Percentiles rank a stretch among this genome's conserved stretches.
Evolutionary conservation across 53 echinoderm and acorn worm species (phyloP).

Genomic region (Actinopyga echinites): DNA sequence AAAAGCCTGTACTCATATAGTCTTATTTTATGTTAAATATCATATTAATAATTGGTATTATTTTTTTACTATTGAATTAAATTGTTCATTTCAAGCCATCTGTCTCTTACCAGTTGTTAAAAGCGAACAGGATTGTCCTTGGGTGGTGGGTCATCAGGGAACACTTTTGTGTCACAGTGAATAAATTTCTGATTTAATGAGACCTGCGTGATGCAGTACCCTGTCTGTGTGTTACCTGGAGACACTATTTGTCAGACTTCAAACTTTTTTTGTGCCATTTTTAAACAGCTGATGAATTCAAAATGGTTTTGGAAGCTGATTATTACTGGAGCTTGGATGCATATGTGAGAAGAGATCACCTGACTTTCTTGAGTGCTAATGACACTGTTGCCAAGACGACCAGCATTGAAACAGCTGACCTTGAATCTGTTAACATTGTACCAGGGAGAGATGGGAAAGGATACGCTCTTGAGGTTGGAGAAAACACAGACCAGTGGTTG

Average conservation of each 20-base stretch:
- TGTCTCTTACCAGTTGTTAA: no score
- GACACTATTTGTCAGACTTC: not conserved
- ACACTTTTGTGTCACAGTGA: no score
- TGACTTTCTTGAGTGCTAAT: conserved; percentile 5
- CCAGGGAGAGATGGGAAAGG: conserved; percentile 74
- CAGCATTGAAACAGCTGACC: conserved; percentile 44
- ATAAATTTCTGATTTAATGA: no score
- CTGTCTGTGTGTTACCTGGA: not conserved
- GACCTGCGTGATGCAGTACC: no score
- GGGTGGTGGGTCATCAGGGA: no score
- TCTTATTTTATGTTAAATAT: no score
- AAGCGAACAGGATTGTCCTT: no score
- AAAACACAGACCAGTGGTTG: conserved; percentile 65
- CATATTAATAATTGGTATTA: no score
- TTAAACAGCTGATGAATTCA: conserved; percentile 46
- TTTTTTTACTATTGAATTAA: no score
- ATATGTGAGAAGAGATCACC: conserved; percentile 74
- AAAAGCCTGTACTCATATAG: no score
- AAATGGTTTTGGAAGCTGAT: conserved; percentile 48
- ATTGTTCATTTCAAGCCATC: no score
- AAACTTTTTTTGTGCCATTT: not conserved
- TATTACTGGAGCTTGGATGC: conserved; percentile 84
- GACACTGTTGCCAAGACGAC: conserved; percentile 49
- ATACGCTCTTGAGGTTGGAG: conserved; percentile 63
- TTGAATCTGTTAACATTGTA: not conserved